A percentile compares a stretch with the other conserved stretches of the same genome.
These are phyloP conservation scores for Aythya baeri DNA, from an alignment of 2,113 vertebrate genomes.

Conservation along the genomic window DNA sequence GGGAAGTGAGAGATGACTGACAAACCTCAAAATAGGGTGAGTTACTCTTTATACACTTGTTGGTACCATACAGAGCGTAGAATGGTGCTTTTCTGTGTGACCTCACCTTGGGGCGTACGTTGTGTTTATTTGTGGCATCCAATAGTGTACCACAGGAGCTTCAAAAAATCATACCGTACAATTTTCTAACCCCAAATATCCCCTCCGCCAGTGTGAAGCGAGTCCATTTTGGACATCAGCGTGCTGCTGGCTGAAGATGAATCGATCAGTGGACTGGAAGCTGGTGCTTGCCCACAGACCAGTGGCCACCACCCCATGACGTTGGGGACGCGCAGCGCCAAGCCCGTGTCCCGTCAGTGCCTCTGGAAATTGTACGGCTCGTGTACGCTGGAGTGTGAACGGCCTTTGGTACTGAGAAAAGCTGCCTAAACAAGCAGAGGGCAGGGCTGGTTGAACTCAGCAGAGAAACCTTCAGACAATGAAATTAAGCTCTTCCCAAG, in stretches of 20 bases:
- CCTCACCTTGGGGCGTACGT: fast-evolving
- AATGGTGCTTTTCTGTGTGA: neutral
- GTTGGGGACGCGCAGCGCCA: neutral
- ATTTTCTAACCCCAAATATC: neutral
- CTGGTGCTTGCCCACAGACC: conserved; percentile 32
- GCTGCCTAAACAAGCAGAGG: conserved; percentile 25
- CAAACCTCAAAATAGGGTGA: conserved; percentile 22
- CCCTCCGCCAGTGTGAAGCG: neutral
- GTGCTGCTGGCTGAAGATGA: conserved; percentile 1
- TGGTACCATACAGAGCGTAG: neutral
- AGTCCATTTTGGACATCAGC: neutral
- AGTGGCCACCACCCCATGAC: conserved; percentile 28
- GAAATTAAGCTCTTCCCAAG: conserved; percentile 58
- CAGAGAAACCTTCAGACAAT: conserved; percentile 27
- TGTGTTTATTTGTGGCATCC: neutral
- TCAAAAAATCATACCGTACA: neutral
- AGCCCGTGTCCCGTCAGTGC: neutral
- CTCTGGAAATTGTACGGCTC: conserved; percentile 30
- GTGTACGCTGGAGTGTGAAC: conserved; percentile 37
- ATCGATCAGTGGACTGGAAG: neutral
- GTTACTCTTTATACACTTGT: neutral
- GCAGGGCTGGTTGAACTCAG: conserved; percentile 21
- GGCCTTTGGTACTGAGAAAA: conserved; percentile 35
- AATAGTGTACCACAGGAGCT: neutral
- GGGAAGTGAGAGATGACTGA: conserved; percentile 5